Conservation (phyloP, 2,888 invertebrate species). For the Netelia fuscicornis region DNA sequence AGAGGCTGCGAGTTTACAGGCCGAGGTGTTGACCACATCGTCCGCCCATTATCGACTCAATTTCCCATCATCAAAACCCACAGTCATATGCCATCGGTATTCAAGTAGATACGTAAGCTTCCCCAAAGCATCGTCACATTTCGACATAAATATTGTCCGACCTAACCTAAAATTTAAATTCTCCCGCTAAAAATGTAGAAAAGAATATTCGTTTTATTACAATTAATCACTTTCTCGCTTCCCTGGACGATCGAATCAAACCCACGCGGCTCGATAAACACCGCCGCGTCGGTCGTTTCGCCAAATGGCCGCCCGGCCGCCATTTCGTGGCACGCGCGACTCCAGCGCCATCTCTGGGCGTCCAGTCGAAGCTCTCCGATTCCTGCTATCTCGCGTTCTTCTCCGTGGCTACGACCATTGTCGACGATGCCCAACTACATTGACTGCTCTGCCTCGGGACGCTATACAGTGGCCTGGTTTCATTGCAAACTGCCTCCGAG, state of each 20-base stretch:
- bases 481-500: constrained; percentile 78
- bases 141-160: too few relatives aligned
- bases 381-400: constrained; percentile 36
- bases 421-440: constrained; percentile 44
- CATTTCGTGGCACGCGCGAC: neutral
- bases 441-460: constrained; percentile 37
- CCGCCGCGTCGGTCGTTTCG: too few relatives aligned
- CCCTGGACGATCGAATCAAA: too few relatives aligned
- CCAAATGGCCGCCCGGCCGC: too few relatives aligned
- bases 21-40: constrained; percentile 56
- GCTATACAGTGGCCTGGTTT: constrained; percentile 77
- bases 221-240: too few relatives aligned
- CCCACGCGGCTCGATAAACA: too few relatives aligned
- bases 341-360: neutral
- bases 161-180: too few relatives aligned
- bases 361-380: constrained; percentile 9
- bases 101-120: neutral
- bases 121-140: too few relatives aligned
- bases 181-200: too few relatives aligned
- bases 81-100: neutral
- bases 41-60: constrained; percentile 66
- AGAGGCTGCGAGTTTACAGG: constrained; percentile 50
- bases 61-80: constrained; percentile 24
- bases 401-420: constrained; percentile 12
- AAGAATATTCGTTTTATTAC: too few relatives aligned